Conservation (phyloP, 2,888 invertebrate genomes). For the Zaprionus obscuricornis region DNA sequence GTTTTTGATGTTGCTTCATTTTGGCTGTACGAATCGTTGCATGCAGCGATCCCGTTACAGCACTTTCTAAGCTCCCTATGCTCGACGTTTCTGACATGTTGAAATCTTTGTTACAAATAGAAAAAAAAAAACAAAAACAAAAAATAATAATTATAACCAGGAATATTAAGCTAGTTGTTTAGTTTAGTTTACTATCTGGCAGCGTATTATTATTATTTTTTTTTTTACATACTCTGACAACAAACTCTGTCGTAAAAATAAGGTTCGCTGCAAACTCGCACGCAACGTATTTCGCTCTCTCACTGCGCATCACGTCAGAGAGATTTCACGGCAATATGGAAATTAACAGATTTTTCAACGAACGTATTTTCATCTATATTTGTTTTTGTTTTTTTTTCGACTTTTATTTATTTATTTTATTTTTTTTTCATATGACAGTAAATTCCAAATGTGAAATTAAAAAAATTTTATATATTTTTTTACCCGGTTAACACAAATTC, state of each 20-base stretch:
- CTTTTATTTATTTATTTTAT: neutral
- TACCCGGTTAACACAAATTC: no score
- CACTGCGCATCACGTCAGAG: conserved; percentile 40
- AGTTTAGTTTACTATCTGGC: conserved; percentile 24
- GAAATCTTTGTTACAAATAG: conserved; percentile 20
- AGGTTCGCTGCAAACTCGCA: conserved; percentile 4
- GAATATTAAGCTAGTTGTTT: no score
- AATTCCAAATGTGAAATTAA: neutral
- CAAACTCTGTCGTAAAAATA: conserved; percentile 3
- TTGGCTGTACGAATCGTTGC: conserved; percentile 5
- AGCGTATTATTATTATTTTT: no score
- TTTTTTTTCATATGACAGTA: neutral
- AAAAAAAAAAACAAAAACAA: neutral
- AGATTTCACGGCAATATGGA: neutral
- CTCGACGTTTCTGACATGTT: conserved; percentile 59
- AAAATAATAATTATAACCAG: conserved; percentile 8
- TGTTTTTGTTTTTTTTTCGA: neutral
- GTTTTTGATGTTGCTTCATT: neutral
- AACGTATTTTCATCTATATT: neutral
- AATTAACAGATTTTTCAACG: neutral
- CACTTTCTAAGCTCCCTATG: conserved; percentile 41
- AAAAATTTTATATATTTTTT: no score
- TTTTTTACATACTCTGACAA: conserved; percentile 42
- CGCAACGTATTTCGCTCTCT: conserved; percentile 7
- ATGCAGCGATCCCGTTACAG: conserved; percentile 14